A percentile compares a stretch with the other conserved stretches of the same genome.
These are phyloP conservation scores for Phortica variegata DNA, from an alignment of 1,140 invertebrate species.

Conservation along the genomic window DNA sequence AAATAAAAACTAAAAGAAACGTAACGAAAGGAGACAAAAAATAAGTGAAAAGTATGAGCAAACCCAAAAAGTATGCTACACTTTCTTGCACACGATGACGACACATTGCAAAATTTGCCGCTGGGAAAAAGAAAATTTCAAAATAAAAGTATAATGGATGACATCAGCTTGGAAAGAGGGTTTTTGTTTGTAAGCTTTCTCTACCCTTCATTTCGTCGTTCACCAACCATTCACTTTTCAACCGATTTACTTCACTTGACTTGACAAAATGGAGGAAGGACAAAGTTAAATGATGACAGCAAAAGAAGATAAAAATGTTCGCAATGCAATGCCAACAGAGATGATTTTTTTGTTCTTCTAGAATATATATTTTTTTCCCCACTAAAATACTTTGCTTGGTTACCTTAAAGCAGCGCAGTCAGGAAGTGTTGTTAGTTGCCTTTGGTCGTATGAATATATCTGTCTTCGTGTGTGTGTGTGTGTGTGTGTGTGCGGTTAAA, in stretches of 20 bases:
- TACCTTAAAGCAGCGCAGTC: neutral
- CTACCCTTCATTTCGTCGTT: neutral
- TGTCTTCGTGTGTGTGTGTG: constrained; percentile 10
- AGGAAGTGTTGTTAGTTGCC: neutral
- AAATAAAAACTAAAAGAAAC: constrained; percentile 7
- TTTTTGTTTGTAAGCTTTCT: constrained; percentile 3
- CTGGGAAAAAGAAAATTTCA: constrained; percentile 18
- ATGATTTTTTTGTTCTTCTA: neutral
- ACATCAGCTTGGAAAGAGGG: constrained; percentile 23
- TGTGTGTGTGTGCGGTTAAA: constrained; percentile 17
- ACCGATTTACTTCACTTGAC: constrained; percentile 9
- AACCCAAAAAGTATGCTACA: neutral
- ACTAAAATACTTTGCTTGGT: too few relatives aligned
- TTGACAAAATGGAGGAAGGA: constrained; percentile 2
- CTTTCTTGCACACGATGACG: neutral
- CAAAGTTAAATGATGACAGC: constrained; percentile 34
- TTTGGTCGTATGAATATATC: neutral
- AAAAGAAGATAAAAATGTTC: constrained; percentile 36
- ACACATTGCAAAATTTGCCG: constrained; percentile 2
- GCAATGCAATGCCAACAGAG: constrained; percentile 27
- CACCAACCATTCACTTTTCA: neutral
- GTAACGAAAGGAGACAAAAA: neutral
- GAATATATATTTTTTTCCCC: neutral
- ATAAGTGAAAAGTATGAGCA: neutral
- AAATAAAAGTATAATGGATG: constrained; percentile 27